phyloP scores from a whole-genome alignment of 2,888 invertebrate genomes.

The Diachrysia chrysitis region DNA sequence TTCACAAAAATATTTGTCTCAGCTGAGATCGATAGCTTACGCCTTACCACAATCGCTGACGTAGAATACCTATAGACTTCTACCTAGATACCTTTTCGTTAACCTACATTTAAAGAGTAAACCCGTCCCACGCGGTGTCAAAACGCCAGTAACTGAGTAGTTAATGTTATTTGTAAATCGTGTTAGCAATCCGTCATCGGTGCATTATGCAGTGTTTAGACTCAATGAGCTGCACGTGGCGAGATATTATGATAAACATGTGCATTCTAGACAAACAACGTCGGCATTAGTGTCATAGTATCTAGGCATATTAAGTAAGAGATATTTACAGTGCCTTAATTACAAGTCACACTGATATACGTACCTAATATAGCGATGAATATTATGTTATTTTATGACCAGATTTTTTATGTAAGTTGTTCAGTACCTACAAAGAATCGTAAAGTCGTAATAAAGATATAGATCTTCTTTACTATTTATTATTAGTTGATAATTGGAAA shows the following conservation, averaged over 20 bases:
- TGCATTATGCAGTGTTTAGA: constrained; percentile 51
- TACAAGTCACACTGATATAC: too few relatives aligned
- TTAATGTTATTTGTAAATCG: constrained; percentile 24
- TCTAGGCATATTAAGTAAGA: neutral
- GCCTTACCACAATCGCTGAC: neutral
- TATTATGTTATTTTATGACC: too few relatives aligned
- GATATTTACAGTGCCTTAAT: neutral
- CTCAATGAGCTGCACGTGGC: constrained; percentile 29
- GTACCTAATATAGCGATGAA: too few relatives aligned
- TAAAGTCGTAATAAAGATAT: too few relatives aligned
- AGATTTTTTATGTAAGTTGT: too few relatives aligned
- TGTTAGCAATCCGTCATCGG: constrained; percentile 38
- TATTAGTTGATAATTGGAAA: too few relatives aligned
- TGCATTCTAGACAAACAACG: constrained; percentile 11
- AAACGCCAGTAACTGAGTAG: constrained; percentile 21
- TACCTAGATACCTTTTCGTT: neutral
- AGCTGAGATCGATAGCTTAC: neutral
- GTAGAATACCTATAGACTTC: neutral
- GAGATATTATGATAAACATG: constrained; percentile 32
- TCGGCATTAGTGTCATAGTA: neutral
- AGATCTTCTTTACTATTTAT: too few relatives aligned
- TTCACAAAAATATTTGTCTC: neutral
- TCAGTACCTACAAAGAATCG: too few relatives aligned
- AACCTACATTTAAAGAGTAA: constrained; percentile 1
- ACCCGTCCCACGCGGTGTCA: neutral